A percentile compares a stretch with the other conserved stretches of the same genome.
These are phyloP conservation scores for Cervus canadensis DNA, from an alignment of 2,113 vertebrate species.

Conservation along the genomic window DNA sequence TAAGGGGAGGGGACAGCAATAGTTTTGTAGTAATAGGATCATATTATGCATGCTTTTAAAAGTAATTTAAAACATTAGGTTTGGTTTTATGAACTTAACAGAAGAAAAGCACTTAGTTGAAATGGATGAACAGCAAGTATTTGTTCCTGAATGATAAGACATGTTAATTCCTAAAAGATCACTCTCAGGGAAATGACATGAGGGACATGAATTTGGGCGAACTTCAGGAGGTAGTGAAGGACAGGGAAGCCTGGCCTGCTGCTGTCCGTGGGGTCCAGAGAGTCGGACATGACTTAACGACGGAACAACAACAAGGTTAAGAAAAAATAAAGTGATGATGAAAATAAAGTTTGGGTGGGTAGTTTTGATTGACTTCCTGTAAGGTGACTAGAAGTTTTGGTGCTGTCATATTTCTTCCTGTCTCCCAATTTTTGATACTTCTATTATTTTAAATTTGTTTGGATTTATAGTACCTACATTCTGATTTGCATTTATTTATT, in stretches of 20 bases:
- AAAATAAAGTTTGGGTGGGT: background rate
- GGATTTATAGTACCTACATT: background rate
- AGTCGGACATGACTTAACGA: background rate
- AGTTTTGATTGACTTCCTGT: background rate
- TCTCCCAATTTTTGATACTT: background rate
- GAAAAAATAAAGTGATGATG: background rate
- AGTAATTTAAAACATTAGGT: background rate
- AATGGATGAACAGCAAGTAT: background rate
- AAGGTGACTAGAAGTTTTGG: background rate
- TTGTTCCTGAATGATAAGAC: background rate
- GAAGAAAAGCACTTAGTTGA: background rate
- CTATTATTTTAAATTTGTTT: constrained; percentile 30
- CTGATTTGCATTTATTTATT: constrained; percentile 24
- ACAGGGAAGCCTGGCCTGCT: background rate
- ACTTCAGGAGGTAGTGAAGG: background rate
- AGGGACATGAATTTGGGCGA: background rate
- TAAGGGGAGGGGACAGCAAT: background rate
- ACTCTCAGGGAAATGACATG: background rate
- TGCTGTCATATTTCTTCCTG: background rate
- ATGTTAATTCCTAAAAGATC: background rate
- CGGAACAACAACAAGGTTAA: background rate
- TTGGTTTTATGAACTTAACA: constrained; percentile 18
- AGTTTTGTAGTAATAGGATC: background rate
- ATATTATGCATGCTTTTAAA: background rate
- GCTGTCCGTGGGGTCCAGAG: background rate